A percentile compares a stretch with the other conserved stretches of the same genome.
These are phyloP conservation scores for Phalacrocorax carbo DNA, from an alignment of 2,113 vertebrate species.

Conservation along the genomic window DNA sequence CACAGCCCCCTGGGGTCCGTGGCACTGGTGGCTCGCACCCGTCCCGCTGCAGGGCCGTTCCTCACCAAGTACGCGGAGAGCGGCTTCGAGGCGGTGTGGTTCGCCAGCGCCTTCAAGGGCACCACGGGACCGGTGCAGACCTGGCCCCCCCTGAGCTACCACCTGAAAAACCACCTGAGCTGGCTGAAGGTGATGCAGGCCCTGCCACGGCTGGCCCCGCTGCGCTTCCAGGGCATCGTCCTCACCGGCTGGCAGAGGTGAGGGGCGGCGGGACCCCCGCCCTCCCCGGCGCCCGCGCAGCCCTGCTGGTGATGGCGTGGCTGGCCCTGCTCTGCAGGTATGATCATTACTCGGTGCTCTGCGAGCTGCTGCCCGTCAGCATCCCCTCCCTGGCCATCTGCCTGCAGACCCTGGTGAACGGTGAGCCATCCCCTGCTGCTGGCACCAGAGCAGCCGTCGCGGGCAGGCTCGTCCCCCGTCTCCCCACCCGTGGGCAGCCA, in stretches of 20 bases:
- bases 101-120: constrained; percentile 83
- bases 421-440: constrained; percentile 45
- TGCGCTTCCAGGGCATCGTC: constrained; percentile 70
- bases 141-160: constrained; percentile 72
- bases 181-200: constrained; percentile 74
- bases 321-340: constrained; percentile 49
- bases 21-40: background rate
- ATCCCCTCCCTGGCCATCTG: constrained; percentile 77
- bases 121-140: constrained; percentile 62
- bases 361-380: constrained; percentile 76
- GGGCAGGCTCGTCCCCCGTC: background rate
- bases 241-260: constrained; percentile 83
- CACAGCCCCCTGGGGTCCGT: accelerated
- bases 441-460: accelerated
- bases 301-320: accelerated
- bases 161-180: constrained; percentile 77
- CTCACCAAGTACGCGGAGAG: constrained; percentile 72
- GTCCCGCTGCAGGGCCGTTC: constrained; percentile 25
- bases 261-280: background rate
- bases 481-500: background rate
- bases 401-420: constrained; percentile 69
- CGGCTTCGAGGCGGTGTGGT: constrained; percentile 74
- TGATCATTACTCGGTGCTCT: constrained; percentile 77
- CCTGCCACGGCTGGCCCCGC: constrained; percentile 50
- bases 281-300: accelerated